phyloP scores from a whole-genome alignment of 1,140 invertebrate genomes.

The Neodiprion virginianus region DNA sequence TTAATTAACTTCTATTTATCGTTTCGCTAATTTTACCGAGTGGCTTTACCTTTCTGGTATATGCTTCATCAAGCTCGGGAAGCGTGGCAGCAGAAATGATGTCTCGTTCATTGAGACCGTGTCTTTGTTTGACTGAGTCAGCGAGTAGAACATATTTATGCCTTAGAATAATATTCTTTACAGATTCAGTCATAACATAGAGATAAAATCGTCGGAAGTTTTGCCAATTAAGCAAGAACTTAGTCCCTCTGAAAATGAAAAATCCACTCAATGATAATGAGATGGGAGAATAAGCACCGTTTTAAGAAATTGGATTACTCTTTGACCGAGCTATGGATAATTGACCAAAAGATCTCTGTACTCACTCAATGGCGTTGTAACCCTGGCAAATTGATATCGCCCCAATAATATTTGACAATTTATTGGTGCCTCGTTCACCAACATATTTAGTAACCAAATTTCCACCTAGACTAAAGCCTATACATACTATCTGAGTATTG shows the following conservation, averaged over 20 bases:
- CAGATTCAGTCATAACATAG: constrained; percentile 92
- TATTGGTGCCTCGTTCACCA: constrained; percentile 73
- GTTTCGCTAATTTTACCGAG: background rate
- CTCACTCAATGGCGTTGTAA: constrained; percentile 87
- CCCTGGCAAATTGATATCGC: constrained; percentile 92
- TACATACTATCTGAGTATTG: constrained; percentile 77
- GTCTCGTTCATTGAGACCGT: constrained; percentile 76
- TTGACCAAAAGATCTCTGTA: constrained; percentile 31
- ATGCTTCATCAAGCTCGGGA: constrained; percentile 87
- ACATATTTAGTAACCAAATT: constrained; percentile 90
- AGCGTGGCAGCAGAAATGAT: constrained; percentile 86
- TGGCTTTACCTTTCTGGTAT: constrained; percentile 71
- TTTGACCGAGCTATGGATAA: constrained; percentile 6
- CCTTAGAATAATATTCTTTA: constrained; percentile 82
- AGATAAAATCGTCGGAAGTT: constrained; percentile 87
- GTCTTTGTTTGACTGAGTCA: constrained; percentile 74
- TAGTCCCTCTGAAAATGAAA: constrained; percentile 70
- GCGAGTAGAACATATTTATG: constrained; percentile 80
- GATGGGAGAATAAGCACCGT: constrained; percentile 10
- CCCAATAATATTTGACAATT: constrained; percentile 77
- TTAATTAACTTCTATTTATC: background rate
- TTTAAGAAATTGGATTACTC: constrained; percentile 12
- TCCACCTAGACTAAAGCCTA: constrained; percentile 91
- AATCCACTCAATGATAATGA: constrained; percentile 16
- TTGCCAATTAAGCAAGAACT: constrained; percentile 83